Percentiles rank a stretch among this genome's conserved stretches.
These are phyloP conservation scores for Platalea minor DNA, from an alignment of 2,797 vertebrate species.

Conservation along the genomic window DNA sequence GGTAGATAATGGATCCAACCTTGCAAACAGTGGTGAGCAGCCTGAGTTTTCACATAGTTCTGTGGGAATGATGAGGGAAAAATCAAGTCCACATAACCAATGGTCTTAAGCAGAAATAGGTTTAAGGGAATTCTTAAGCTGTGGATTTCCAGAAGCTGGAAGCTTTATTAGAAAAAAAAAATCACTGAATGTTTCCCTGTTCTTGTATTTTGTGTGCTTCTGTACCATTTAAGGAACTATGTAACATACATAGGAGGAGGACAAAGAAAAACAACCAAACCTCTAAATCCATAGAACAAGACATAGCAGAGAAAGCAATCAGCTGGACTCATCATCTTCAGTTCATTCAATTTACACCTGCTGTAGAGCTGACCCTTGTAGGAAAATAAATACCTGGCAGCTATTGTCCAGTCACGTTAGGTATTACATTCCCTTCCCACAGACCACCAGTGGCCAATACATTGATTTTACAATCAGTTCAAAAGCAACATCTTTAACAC, in stretches of 20 bases:
- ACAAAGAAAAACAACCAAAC: background rate
- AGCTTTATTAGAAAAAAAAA: background rate
- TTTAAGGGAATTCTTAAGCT: background rate
- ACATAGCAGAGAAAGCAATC: background rate
- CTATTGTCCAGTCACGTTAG: background rate
- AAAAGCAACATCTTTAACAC: constrained; percentile 1
- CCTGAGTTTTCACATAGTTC: background rate
- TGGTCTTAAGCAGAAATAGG: background rate
- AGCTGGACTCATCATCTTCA: background rate
- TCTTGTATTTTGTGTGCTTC: background rate
- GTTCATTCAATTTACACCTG: background rate
- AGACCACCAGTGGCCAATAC: background rate
- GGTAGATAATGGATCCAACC: background rate
- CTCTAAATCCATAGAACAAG: background rate
- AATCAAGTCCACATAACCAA: background rate
- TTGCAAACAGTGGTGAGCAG: background rate
- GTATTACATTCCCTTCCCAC: background rate
- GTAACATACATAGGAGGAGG: background rate
- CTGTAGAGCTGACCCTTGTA: background rate
- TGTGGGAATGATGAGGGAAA: background rate
- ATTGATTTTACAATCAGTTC: constrained; percentile 44
- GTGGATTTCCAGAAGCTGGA: background rate
- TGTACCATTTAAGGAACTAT: background rate
- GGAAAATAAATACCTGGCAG: background rate
- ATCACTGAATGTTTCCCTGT: background rate